Evolutionary conservation across 2,888 invertebrate genomes (phyloP), one percentile per base, ranked within the genome.

Genomic region (Operophtera brumata): DNA sequence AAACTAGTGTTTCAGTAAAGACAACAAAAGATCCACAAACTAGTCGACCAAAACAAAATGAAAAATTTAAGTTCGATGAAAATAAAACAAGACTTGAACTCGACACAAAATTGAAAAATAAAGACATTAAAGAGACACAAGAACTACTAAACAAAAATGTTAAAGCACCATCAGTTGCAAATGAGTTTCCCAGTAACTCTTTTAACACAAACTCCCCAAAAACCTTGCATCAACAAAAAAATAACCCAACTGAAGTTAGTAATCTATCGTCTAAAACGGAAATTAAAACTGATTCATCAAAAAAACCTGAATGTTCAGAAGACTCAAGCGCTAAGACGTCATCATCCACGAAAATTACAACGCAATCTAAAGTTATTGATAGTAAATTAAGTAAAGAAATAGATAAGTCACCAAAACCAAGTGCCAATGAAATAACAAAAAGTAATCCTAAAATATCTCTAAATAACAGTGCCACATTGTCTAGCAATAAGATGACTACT

Each of bases 221-320:
- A 65, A 73, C 75, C 58, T 62, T 81, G 59, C 76, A 76, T 45
- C 71, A 74, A 12, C 80, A 82, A 70, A 80, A 77, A 61, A 71
- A 69, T 47, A 53, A 71, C 32, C 59, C 67, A 44, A 50, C 64
- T 25, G 73, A 71, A 40, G 71, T 72, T 43, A 52, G 55, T 42
- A n/a, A 70, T 45, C 50, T 60, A n/a, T 6, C 68, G 70, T 45
- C 49, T 14, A 65, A 68, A 52, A 28, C 44, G 14, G 61, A 61
- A 42, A 12, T 50, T 13, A 57, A 40, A 14, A 47, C 11, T 7
- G 26, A 25, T n/a, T 12, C 37, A 10, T 12, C 20, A 10, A 43
- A 55, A 47, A 50, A 13, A 1, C 10, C 42, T 6, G 44, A 60
- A 44, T n/a, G 8, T 14, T 32, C 43, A 42, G 44, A 50, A 46